Evolutionary conservation across 2,888 invertebrate genomes (phyloP).

Genomic region (Bhutanitis thaidina): DNA sequence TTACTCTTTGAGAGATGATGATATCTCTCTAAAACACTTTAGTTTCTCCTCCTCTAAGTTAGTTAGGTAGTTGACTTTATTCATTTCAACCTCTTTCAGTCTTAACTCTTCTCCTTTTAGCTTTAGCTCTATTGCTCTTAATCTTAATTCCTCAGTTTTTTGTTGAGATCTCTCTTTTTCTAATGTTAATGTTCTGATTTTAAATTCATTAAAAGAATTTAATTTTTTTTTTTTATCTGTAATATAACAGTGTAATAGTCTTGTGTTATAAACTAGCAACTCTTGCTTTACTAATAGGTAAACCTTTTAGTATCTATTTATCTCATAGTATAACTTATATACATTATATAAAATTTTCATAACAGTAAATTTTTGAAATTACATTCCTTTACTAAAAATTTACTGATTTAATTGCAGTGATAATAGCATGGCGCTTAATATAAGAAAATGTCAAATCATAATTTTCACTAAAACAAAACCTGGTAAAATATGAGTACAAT

Average conservation of each 20-base stretch:
- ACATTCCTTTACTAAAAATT: no score
- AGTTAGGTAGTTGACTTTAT: slow-evolving; percentile 44
- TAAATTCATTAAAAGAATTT: slow-evolving; percentile 36
- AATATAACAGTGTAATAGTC: neutral
- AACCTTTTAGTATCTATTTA: no score
- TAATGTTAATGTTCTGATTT: slow-evolving; percentile 35
- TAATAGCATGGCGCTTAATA: no score
- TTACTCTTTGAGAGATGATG: slow-evolving; percentile 41
- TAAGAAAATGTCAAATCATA: no score
- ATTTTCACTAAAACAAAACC: no score
- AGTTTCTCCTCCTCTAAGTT: slow-evolving; percentile 45
- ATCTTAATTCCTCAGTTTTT: slow-evolving; percentile 41
- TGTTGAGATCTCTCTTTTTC: slow-evolving; percentile 40
- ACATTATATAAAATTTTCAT: no score
- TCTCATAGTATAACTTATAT: no score
- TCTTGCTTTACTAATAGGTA: no score
- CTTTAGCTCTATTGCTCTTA: slow-evolving; percentile 42
- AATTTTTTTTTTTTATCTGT: neutral
- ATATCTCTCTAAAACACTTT: slow-evolving; percentile 44
- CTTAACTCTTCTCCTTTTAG: slow-evolving; percentile 44
- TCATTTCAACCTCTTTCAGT: slow-evolving; percentile 45
- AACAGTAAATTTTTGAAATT: no score
- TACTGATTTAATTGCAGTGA: no score
- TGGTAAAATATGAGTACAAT: no score
- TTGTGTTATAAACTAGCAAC: no score